Percentiles rank a stretch among this genome's conserved stretches.
These are phyloP conservation scores for Myiozetetes cayanensis DNA, from an alignment of 2,113 vertebrate species.

Conservation along the genomic window DNA sequence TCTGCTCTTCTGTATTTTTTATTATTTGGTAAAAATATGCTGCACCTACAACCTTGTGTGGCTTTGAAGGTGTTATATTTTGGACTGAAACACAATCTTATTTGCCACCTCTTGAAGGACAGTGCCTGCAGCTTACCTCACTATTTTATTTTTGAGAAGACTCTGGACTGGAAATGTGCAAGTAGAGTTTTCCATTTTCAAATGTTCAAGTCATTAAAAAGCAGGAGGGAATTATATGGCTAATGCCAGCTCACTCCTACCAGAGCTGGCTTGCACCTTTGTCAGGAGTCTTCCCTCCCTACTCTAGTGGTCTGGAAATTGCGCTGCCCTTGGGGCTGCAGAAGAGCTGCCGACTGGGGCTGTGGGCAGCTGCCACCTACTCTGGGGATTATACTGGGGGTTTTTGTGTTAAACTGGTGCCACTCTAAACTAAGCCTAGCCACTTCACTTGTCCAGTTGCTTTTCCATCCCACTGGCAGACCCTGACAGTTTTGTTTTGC, in stretches of 20 bases:
- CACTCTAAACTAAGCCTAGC: background rate
- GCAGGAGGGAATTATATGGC: background rate
- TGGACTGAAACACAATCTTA: background rate
- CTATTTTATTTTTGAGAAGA: background rate
- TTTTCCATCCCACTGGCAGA: background rate
- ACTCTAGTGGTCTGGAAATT: background rate
- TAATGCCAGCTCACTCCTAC: background rate
- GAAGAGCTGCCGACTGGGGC: accelerated
- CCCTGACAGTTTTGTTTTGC: background rate
- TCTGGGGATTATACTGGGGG: background rate
- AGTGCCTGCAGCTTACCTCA: background rate
- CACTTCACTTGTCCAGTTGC: background rate
- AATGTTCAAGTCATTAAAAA: background rate
- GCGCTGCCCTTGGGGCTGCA: accelerated
- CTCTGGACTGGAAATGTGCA: background rate
- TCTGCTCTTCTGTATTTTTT: background rate
- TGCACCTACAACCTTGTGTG: background rate
- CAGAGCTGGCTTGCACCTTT: background rate
- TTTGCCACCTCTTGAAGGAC: background rate
- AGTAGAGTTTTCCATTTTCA: background rate
- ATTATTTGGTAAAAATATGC: background rate
- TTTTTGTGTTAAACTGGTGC: background rate
- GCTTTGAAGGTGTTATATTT: background rate
- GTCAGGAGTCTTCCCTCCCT: background rate
- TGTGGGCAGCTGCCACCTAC: background rate